Evolutionary conservation across 30 jellyfish, hydroid and myxozoan genomes (phyloP), one percentile per base, ranked within the genome.

Genomic region (Pseudorhiza aurosa): DNA sequence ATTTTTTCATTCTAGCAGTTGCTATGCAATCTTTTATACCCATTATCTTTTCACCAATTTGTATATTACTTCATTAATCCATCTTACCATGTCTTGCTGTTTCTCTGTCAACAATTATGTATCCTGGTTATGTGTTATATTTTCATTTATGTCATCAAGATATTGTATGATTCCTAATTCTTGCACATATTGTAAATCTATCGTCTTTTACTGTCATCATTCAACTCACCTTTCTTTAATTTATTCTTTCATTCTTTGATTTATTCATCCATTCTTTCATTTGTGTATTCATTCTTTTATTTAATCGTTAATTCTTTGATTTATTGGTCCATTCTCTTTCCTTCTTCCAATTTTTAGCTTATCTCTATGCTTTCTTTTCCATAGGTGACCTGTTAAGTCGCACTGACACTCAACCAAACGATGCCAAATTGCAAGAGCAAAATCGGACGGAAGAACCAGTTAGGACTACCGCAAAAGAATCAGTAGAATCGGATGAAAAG

Each of bases 351-450:
- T 39, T 12, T 5, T 5, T 39, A 39, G n/a, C 12, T 39, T 5
- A 7, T 53, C 5, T 9, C 15, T 45, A 32, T 24, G 25, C 8
- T 56, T 62, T 43, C 19, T 27, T 8, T 62, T 28, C n/a, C 46
- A 0, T 18, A 89, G 97, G 95, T 65, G 97, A 89, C 51, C 72
- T 89, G n/a, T 69, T 89, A 44, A 63, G 71, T 44, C 75, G 81
- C 17, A 57, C 81, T 6, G 97, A 89, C 77, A 58, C 81, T 27
- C 27, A 71, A 9, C 43, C 67, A 0, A 36, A 35, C n/a, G 86
- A 72, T 1, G 67, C 67, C 5, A 72, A 51, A 51, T 11, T 50
- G 7, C 63, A 72, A 33, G 75, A 40, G 5, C 59, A 50, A 33
- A 68, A 31, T 26, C 71, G 51, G 37, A 50, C 25, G 19, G 32